Base-by-base conservation (phyloP, 2,113 vertebrate genomes). In the Elgaria multicarinata region DNA sequence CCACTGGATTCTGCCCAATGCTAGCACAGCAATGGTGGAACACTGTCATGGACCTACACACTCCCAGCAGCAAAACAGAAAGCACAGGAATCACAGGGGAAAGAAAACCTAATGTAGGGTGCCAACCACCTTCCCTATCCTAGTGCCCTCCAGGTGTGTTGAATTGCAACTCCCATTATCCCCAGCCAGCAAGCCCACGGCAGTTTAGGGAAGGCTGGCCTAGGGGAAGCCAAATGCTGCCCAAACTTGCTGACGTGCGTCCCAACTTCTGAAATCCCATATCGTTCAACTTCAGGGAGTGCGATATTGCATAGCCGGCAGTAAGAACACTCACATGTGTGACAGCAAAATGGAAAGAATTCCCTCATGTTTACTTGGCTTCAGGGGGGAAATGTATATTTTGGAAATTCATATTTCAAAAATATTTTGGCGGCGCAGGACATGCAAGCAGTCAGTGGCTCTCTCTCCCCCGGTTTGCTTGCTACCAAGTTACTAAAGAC, bases 361-460 rank as follows among this genome's bases (percentile, higher is more conserved):
- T 66, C 42, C 39, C 55, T 75, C 79, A 75, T 18, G 39, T 55
- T 50, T 76, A 39, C 79, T 89, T 83, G 78, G 69, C 42, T 83
- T 50, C 24, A 74, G 79, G 80, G 87, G n/a, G 71, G 31, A 76
- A 83, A 28, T 83, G 80, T 89, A 83, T 89, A 36, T 89, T 87
- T 87, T 79, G 71, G 76, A 83, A 89, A 89, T 83, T 50, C 75
- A 89, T 89, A 83, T 89, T 75, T 89, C 36, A 75, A 46, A 64
- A 64, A 66, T 26, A 42, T 50, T 53, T 66, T 89, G 42, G 81
- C 42, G 4, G 80, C 9, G 13, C 33, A 9, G 39, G 55, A 33
- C 33, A 10, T 16, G 44, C 58, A 20, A n/a, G 67, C 87, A 36
- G 36, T 10, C 39, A 24, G 50, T 20, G 55, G 69, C 72, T 89